Percentiles rank a stretch among this genome's conserved stretches.
phyloP scores from a whole-genome alignment of 2,113 vertebrate genomes.

The Eubucco bourcierii region DNA sequence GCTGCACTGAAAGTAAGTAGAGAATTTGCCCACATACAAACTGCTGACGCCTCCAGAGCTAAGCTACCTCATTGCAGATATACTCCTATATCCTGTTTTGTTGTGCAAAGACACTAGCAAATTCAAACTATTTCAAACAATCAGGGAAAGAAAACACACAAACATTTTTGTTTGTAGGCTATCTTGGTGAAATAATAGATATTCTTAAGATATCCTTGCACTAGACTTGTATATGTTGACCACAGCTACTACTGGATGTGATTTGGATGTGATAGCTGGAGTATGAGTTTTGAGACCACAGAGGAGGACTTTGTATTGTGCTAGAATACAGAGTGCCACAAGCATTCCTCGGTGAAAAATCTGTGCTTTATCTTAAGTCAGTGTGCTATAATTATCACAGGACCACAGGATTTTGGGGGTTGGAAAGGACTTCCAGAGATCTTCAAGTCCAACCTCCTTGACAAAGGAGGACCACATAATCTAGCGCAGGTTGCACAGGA shows the following conservation, averaged over 20 bases:
- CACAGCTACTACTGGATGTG: neutral
- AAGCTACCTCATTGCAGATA: neutral
- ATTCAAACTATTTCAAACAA: neutral
- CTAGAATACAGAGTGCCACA: neutral
- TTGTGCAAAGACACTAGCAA: neutral
- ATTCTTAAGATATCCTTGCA: neutral
- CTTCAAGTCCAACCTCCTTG: too few species aligned
- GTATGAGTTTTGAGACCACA: neutral
- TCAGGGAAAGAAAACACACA: neutral
- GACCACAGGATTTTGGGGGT: too few species aligned
- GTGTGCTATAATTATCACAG: neutral
- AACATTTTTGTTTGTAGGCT: neutral
- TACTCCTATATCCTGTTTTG: neutral
- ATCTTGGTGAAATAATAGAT: neutral
- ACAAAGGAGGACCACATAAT: too few species aligned
- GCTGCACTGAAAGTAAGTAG: neutral
- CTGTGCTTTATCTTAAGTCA: neutral
- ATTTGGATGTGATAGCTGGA: neutral
- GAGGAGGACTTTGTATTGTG: neutral
- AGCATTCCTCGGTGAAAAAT: neutral
- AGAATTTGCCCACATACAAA: neutral
- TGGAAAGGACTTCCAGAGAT: too few species aligned
- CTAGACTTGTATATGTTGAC: neutral
- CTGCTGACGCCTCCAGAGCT: neutral
- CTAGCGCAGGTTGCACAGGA: too few species aligned